phyloP scores from a whole-genome alignment of 2,888 invertebrate species.

The Gastrophysa polygoni region DNA sequence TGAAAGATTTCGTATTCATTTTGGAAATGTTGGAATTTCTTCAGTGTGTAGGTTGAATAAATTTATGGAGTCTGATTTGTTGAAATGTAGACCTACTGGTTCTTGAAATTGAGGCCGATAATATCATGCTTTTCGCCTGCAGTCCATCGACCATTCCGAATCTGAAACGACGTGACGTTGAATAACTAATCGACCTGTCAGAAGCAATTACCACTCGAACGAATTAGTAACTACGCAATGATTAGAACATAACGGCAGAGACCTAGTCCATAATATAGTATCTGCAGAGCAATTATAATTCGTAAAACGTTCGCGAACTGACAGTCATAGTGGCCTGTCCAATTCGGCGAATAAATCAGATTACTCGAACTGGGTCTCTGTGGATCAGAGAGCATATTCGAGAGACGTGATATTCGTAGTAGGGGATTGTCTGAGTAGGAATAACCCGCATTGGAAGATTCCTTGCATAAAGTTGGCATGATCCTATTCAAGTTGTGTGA shows the following conservation, averaged over 20 bases:
- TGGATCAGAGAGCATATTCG: conserved; percentile 33
- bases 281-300: conserved; percentile 39
- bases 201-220: conserved; percentile 33
- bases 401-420: conserved; percentile 28
- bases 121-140: too few relatives aligned
- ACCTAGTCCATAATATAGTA: conserved; percentile 9
- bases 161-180: neutral
- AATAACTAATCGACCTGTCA: conserved; percentile 30
- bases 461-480: neutral
- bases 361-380: conserved; percentile 35
- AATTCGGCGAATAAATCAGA: conserved; percentile 37
- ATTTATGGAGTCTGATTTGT: too few relatives aligned
- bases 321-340: conserved; percentile 39
- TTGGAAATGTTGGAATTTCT: too few relatives aligned
- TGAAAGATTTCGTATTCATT: too few relatives aligned
- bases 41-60: too few relatives aligned
- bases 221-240: conserved; percentile 33
- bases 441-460: neutral
- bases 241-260: conserved; percentile 29
- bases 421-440: conserved; percentile 16
- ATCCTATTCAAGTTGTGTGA: conserved; percentile 5
- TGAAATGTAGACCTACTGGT: too few relatives aligned
- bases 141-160: too few relatives aligned
- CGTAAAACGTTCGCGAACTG: conserved; percentile 22
- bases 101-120: too few relatives aligned